A percentile compares a stretch with the other conserved stretches of the same genome.
Conservation (phyloP, 2,888 invertebrate genomes). For the Drosophila nr. perissopoda region DNA sequence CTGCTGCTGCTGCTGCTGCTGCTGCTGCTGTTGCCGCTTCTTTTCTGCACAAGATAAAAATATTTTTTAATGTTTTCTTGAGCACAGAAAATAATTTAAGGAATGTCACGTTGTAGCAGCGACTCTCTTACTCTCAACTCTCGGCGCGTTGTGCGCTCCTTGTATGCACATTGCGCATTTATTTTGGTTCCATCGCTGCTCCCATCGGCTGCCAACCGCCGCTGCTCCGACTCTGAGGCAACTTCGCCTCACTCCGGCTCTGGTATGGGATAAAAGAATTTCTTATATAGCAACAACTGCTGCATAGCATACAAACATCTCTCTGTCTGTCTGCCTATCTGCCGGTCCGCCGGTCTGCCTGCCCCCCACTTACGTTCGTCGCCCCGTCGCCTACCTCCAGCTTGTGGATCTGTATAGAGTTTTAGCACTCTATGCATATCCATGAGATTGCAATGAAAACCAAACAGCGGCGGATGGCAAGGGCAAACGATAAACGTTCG, state of each 20-base stretch:
- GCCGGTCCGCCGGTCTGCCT: neutral
- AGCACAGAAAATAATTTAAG: constrained; percentile 79
- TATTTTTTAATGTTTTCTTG: constrained; percentile 80
- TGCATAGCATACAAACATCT: constrained; percentile 66
- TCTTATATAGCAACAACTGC: constrained; percentile 79
- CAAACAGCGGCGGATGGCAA: constrained; percentile 42
- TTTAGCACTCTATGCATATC: constrained; percentile 66
- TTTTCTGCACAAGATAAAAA: constrained; percentile 73
- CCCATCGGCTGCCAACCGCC: constrained; percentile 19
- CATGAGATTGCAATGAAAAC: constrained; percentile 60
- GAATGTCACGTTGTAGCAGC: constrained; percentile 78
- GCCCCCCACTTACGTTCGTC: neutral
- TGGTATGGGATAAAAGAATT: constrained; percentile 74
- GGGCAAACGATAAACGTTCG: constrained; percentile 56
- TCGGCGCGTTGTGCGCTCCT: constrained; percentile 55
- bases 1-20: neutral
- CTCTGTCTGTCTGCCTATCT: constrained; percentile 22
- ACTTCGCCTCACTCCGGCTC: constrained; percentile 16
- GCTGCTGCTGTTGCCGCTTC: constrained; percentile 10
- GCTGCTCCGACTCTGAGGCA: constrained; percentile 6
- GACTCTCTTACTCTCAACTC: constrained; percentile 43
- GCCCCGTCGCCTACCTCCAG: neutral
- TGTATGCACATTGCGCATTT: constrained; percentile 75
- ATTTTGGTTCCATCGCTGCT: constrained; percentile 57
- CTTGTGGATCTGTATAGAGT: constrained; percentile 14